A percentile compares a stretch with the other conserved stretches of the same genome.
Conservation (phyloP, 2,888 invertebrate species). For the Metalampra italica region DNA sequence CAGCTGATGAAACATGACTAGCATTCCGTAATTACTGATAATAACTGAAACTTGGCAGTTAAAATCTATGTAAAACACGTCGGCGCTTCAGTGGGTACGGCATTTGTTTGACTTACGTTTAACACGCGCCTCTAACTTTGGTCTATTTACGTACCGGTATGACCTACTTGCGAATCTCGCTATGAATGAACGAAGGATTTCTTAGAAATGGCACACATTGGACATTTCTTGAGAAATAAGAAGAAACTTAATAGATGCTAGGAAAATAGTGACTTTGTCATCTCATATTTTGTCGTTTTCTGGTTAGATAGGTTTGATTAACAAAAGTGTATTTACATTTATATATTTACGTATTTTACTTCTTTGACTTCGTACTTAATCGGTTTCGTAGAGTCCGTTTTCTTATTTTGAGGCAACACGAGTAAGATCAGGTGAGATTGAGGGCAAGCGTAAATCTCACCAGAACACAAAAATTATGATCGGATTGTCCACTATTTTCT, state of each 20-base stretch:
- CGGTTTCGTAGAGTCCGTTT: too few relatives aligned
- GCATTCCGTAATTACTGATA: conserved; percentile 4
- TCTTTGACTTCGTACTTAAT: too few relatives aligned
- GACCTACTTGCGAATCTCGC: conserved; percentile 13
- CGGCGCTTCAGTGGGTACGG: conserved; percentile 1
- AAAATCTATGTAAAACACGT: conserved; percentile 3
- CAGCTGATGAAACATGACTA: background rate
- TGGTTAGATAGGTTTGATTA: too few relatives aligned
- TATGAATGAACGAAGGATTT: conserved; percentile 22
- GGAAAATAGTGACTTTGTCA: background rate
- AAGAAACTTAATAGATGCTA: background rate
- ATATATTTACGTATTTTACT: background rate
- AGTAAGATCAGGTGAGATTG: too few relatives aligned
- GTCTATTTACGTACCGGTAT: conserved; percentile 13
- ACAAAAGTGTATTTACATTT: too few relatives aligned
- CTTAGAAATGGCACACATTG: conserved; percentile 13
- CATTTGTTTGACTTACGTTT: conserved; percentile 12
- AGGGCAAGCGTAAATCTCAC: too few relatives aligned
- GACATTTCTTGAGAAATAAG: conserved; percentile 22
- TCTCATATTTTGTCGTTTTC: too few relatives aligned
- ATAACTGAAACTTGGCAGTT: conserved; percentile 7
- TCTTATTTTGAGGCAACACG: too few relatives aligned
- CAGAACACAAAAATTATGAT: too few relatives aligned
- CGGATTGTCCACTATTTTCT: too few relatives aligned
- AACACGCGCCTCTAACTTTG: conserved; percentile 7